A percentile compares a stretch with the other conserved stretches of the same genome.
Evolutionary conservation across 2,113 vertebrate genomes (phyloP).

Genomic region (Cyanistes caeruleus): DNA sequence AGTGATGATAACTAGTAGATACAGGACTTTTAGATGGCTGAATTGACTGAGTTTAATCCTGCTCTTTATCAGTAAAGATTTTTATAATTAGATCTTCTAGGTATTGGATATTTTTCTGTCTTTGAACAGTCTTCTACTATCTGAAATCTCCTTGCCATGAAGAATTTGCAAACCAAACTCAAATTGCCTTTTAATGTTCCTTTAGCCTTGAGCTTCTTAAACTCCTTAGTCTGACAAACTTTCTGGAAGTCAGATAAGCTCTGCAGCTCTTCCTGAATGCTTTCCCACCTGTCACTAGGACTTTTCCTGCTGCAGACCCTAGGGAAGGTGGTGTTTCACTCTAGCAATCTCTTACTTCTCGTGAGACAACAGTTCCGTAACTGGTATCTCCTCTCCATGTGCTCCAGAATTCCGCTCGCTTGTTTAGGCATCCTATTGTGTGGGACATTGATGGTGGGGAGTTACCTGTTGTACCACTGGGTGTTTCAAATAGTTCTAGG

Average conservation of each 20-base stretch:
- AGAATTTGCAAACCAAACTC: neutral
- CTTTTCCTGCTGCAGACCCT: neutral
- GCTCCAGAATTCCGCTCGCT: neutral
- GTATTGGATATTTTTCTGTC: neutral
- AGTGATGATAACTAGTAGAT: neutral
- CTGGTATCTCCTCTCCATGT: neutral
- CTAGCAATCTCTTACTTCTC: neutral
- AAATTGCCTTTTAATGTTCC: neutral
- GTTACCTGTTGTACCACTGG: neutral
- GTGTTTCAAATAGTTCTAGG: neutral
- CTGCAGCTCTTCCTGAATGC: neutral
- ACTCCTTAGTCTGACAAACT: neutral
- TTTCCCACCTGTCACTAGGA: neutral
- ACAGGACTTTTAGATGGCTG: neutral
- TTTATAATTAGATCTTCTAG: neutral
- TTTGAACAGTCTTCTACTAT: neutral
- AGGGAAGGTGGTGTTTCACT: neutral
- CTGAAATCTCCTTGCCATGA: neutral
- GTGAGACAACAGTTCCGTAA: neutral
- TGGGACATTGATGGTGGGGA: neutral
- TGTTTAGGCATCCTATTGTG: neutral
- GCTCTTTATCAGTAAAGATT: neutral
- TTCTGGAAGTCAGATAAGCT: neutral
- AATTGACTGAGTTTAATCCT: neutral
- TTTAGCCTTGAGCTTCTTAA: conserved; percentile 7